A percentile compares a stretch with the other conserved stretches of the same genome.
phyloP scores from a whole-genome alignment of 2,797 vertebrate species.

The Phataginus tetradactyla region DNA sequence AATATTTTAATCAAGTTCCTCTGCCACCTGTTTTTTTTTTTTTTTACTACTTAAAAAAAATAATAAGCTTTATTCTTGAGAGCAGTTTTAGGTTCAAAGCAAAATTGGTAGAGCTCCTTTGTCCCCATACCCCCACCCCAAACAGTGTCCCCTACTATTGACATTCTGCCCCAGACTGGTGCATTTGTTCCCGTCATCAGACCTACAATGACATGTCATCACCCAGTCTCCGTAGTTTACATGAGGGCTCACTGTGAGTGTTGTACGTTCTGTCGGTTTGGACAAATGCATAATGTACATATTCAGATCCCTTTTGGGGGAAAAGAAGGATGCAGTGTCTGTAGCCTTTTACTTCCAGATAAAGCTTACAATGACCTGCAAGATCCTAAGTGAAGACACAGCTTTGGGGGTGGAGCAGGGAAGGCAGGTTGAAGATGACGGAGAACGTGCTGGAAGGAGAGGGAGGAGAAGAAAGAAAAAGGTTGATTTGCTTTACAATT shows the following conservation, averaged over 20 bases:
- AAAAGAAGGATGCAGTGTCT: neutral
- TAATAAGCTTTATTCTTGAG: neutral
- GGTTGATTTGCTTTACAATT: neutral
- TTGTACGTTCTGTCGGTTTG: neutral
- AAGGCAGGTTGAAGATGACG: neutral
- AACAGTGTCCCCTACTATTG: too few species aligned
- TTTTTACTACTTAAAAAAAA: neutral
- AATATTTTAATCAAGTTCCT: neutral
- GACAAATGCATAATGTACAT: neutral
- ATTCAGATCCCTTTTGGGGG: neutral
- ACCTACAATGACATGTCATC: neutral
- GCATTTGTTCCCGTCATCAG: neutral
- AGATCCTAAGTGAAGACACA: neutral
- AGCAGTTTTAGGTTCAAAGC: neutral
- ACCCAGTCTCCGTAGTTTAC: neutral
- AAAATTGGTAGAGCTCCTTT: neutral
- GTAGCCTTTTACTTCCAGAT: neutral
- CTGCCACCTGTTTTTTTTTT: neutral
- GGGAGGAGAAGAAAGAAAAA: neutral
- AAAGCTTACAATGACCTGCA: neutral
- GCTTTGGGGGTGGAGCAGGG: neutral
- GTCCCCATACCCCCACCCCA: fast-evolving
- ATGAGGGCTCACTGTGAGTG: neutral
- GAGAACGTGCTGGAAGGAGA: neutral
- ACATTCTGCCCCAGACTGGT: neutral